Percentiles rank a stretch among this genome's conserved stretches.
Conservation (phyloP, 2,113 vertebrate genomes). For the Gallinago undulata region DNA sequence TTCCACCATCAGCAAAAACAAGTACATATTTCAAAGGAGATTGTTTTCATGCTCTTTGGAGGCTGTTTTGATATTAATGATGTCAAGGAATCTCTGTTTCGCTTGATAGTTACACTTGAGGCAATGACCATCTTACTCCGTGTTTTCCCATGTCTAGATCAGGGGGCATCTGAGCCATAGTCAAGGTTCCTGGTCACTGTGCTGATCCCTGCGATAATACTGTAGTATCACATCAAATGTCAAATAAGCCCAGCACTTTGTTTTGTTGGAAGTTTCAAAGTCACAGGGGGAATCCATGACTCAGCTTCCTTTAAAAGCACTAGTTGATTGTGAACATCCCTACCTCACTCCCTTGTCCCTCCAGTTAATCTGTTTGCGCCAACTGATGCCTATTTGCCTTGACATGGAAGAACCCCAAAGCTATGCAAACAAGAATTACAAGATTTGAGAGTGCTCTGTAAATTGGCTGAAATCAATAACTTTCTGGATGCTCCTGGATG, state of each 20-base stretch:
- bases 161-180: neutral
- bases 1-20: neutral
- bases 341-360: neutral
- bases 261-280: neutral
- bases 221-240: neutral
- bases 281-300: neutral
- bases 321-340: neutral
- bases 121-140: neutral
- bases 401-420: neutral
- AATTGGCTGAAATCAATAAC: neutral
- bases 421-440: neutral
- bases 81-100: neutral
- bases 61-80: neutral
- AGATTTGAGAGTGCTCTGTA: neutral
- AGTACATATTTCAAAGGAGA: neutral
- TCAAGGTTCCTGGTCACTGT: neutral
- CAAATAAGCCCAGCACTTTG: neutral
- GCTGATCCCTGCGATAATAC: neutral
- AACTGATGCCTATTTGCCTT: neutral
- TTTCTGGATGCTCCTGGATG: neutral
- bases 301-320: neutral
- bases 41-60: neutral
- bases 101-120: rapidly evolving
- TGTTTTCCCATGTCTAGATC: neutral
- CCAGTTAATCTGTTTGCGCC: neutral